These are phyloP conservation scores for Eleutherodactylus coqui DNA, from an alignment of 2,797 vertebrate species.

Conservation along the genomic window DNA sequence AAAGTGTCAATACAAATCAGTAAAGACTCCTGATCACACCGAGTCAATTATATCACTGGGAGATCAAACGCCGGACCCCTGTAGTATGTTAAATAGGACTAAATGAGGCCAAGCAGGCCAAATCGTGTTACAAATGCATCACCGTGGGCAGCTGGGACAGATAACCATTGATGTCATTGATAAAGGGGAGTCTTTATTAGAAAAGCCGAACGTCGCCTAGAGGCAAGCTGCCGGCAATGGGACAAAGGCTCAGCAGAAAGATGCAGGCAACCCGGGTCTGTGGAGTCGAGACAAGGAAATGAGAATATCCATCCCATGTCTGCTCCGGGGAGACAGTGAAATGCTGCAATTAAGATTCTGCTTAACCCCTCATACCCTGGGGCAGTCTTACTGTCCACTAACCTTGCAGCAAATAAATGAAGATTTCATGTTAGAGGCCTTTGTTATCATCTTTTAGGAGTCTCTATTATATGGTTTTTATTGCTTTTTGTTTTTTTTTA, in stretches of 20 bases:
- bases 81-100: slow-evolving; percentile 81
- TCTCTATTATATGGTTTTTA: background rate
- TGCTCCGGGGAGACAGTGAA: slow-evolving; percentile 3
- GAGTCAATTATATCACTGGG: slow-evolving; percentile 87
- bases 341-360: background rate
- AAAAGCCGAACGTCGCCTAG: slow-evolving; percentile 76
- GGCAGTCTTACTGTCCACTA: background rate
- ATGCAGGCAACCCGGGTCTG: slow-evolving; percentile 51
- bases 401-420: background rate
- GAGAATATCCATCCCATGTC: slow-evolving; percentile 39
- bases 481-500: too few species aligned
- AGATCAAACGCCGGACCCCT: slow-evolving; percentile 84
- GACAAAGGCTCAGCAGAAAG: slow-evolving; percentile 74
- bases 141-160: slow-evolving; percentile 81
- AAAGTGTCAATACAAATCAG: slow-evolving; percentile 83
- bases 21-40: slow-evolving; percentile 79
- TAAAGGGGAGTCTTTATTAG: slow-evolving; percentile 83
- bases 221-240: slow-evolving; percentile 76
- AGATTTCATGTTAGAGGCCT: too few species aligned
- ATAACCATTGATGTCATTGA: slow-evolving; percentile 79
- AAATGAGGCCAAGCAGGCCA: slow-evolving; percentile 79
- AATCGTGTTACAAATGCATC: slow-evolving; percentile 84
- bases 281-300: slow-evolving; percentile 38
- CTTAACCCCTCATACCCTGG: slow-evolving; percentile 18
- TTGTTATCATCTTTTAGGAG: background rate